These are phyloP conservation scores for Agriopis aurantiaria DNA, from an alignment of 2,888 invertebrate genomes.

Conservation along the genomic window DNA sequence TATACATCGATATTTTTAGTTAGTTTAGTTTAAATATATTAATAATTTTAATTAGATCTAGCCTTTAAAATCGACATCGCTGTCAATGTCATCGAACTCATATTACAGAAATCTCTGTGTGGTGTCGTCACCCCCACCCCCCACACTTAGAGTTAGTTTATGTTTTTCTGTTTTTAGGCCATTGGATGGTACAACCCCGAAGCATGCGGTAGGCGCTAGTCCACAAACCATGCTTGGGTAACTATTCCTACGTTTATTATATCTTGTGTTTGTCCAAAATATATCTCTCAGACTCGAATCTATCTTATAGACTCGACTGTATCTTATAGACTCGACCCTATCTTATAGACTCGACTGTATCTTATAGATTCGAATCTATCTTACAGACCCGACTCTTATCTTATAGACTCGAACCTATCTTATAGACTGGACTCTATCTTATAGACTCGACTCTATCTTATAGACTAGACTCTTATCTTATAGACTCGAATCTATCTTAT, in stretches of 20 bases:
- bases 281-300: conserved; percentile 5
- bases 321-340: neutral
- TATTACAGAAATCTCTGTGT: conserved; percentile 57
- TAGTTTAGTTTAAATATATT: too few relatives aligned
- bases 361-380: neutral
- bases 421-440: neutral
- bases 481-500: neutral
- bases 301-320: neutral
- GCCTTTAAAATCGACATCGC: neutral
- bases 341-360: neutral
- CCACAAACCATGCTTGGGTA: conserved; percentile 89
- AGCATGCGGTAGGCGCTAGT: conserved; percentile 86
- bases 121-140: conserved; percentile 52
- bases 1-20: too few relatives aligned
- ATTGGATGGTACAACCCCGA: conserved; percentile 86
- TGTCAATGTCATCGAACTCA: conserved; percentile 8
- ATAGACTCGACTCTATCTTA: neutral
- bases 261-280: conserved; percentile 34
- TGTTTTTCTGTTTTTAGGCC: conserved; percentile 88
- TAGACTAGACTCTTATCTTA: neutral
- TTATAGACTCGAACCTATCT: neutral
- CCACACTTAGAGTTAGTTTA: conserved; percentile 79
- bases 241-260: conserved; percentile 73
- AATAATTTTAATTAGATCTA: too few relatives aligned
- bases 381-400: neutral